Percentiles rank a stretch among this genome's conserved stretches.
Conservation (phyloP, 1,140 invertebrate species). For the Hyles vespertilio region DNA sequence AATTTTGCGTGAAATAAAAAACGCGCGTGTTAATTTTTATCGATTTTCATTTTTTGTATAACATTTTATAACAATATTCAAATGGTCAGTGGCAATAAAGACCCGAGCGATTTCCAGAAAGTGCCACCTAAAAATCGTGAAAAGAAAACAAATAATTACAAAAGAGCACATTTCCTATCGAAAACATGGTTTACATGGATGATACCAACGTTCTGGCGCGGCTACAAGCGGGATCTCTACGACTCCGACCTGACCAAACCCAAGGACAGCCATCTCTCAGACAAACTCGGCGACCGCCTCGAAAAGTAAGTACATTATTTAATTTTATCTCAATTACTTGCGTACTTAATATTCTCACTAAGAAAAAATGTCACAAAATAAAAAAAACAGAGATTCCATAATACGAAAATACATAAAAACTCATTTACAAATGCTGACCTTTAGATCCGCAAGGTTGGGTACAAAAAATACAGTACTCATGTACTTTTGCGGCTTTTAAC, state of each 20-base stretch:
- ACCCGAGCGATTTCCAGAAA: slow-evolving; percentile 54
- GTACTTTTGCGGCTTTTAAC: slow-evolving; percentile 4
- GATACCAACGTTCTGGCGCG: slow-evolving; percentile 80
- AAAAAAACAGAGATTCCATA: not conserved
- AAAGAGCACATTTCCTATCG: slow-evolving; percentile 57
- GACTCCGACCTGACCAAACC: slow-evolving; percentile 81
- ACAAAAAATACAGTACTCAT: slow-evolving; percentile 21
- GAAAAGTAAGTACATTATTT: slow-evolving; percentile 75
- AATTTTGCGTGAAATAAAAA: slow-evolving; percentile 24
- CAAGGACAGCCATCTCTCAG: slow-evolving; percentile 78
- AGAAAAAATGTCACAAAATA: not conserved
- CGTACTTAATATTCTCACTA: not conserved
- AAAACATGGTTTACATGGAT: slow-evolving; percentile 78
- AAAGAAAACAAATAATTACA: slow-evolving; percentile 66
- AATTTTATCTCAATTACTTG: not conserved
- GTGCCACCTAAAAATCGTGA: slow-evolving; percentile 63
- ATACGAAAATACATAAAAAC: not conserved
- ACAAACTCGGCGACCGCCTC: slow-evolving; percentile 77
- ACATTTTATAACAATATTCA: slow-evolving; percentile 18
- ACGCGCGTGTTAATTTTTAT: slow-evolving; percentile 19
- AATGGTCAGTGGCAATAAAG: slow-evolving; percentile 72
- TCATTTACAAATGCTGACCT: slow-evolving; percentile 25
- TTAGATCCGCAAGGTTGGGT: slow-evolving; percentile 31
- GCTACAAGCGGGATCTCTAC: slow-evolving; percentile 82
- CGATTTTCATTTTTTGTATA: slow-evolving; percentile 17